Evolutionary conservation across 1,140 invertebrate genomes (phyloP).

Genomic region (Himalopsyche phryganea): DNA sequence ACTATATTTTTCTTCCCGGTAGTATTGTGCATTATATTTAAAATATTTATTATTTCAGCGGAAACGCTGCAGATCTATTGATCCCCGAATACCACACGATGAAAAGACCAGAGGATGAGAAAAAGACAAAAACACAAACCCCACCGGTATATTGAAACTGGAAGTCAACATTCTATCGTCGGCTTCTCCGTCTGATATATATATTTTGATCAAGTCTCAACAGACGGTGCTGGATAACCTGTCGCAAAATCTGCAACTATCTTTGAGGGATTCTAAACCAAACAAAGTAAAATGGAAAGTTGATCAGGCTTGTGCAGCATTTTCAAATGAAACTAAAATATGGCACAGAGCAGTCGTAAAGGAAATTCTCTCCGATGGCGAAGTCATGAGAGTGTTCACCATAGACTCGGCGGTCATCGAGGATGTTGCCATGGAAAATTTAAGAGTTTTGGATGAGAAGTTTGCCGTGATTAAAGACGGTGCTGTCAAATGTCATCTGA

Average conservation of each 20-base stretch:
- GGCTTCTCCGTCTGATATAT: conserved; percentile 53
- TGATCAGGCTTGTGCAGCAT: conserved; percentile 48
- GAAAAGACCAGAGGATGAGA: no score
- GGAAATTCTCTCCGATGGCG: conserved; percentile 38
- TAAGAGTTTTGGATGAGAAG: conserved; percentile 43
- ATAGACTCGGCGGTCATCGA: conserved; percentile 53
- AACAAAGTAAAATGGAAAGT: conserved; percentile 40
- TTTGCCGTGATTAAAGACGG: conserved; percentile 47
- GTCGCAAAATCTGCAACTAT: conserved; percentile 47
- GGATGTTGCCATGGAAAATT: conserved; percentile 39
- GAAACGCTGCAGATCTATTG: no score
- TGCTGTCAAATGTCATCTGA: conserved; percentile 55
- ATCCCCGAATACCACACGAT: no score
- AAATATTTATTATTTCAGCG: no score
- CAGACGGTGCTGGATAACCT: conserved; percentile 43
- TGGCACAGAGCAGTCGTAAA: conserved; percentile 54
- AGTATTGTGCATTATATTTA: no score
- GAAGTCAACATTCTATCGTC: conserved; percentile 48
- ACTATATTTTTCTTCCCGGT: no score
- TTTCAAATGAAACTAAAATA: conserved; percentile 44
- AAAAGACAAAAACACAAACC: no score
- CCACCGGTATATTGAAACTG: conserved; percentile 37
- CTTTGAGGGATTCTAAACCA: conserved; percentile 42
- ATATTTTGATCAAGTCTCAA: conserved; percentile 45
- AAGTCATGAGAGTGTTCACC: conserved; percentile 48